These are phyloP conservation scores for Novumbra hubbsi DNA, from an alignment of 2,797 vertebrate genomes.

Conservation along the genomic window DNA sequence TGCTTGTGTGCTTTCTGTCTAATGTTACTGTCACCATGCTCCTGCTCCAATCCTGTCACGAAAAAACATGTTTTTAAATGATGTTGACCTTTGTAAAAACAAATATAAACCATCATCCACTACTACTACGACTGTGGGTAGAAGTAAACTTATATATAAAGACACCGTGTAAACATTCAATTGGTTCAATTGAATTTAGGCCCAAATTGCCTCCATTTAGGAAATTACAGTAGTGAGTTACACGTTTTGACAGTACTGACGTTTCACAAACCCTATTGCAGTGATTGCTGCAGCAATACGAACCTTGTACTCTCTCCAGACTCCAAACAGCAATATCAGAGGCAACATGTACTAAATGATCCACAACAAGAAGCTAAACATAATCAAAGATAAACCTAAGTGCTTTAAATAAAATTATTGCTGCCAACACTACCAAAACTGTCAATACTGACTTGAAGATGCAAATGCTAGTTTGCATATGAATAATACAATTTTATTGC, in stretches of 20 bases:
- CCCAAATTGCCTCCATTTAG: neutral
- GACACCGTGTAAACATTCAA: constrained; percentile 9
- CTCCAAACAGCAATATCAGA: neutral
- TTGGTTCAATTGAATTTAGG: neutral
- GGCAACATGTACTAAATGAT: neutral
- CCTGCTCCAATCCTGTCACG: neutral
- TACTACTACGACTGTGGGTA: neutral
- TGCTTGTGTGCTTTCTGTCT: neutral
- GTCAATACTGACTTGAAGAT: neutral
- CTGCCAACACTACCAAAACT: neutral
- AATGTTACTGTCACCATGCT: no score
- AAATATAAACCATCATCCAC: neutral
- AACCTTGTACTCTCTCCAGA: neutral
- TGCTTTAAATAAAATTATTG: neutral
- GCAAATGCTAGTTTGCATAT: neutral
- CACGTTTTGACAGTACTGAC: neutral
- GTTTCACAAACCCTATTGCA: neutral
- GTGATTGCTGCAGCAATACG: neutral
- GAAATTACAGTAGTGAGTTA: neutral
- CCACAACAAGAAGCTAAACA: neutral
- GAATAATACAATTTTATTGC: neutral
- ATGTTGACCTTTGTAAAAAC: neutral
- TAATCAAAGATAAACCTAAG: neutral
- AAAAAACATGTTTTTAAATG: neutral
- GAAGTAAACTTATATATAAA: neutral